Evolutionary conservation across 1,140 invertebrate species (phyloP), one percentile per base, ranked within the genome.

Genomic region (Sycophila sp.): DNA sequence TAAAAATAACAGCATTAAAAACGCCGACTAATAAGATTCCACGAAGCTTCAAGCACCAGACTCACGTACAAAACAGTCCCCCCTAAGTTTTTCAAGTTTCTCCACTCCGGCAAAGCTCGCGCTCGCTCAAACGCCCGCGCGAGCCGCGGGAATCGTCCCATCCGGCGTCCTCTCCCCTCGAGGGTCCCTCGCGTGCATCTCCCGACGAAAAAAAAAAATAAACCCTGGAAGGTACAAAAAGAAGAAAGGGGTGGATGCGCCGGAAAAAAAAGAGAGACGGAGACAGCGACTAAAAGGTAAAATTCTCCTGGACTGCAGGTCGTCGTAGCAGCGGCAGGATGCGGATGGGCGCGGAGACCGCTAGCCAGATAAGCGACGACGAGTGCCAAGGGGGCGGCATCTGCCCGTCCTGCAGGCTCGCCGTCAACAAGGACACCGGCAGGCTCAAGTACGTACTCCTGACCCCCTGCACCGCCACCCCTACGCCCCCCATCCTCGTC

Each of bases 361-460:
- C 32, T 34, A 79, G 75, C 45, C 81, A 76, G 56, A 80, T 77
- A 62, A 80, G 78, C 62, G 80, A 83, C 51, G 72, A 73, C 26
- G 79, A 81, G 59, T 75, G 71, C 40, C 71, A 76, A 30, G 79
- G 76, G 58, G 79, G 75, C 65, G 80, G 81, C 11, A 76, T 81
- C 17, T 83, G 81, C 22, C 77, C 83, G 4, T 81, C 82, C 42
- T 85, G 83, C 56, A 75, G 81, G 72, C 68, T 85, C 58, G 81
- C 82, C 22, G 77, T 85, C 42, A 81, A 83, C 70, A 83, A 84
- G 75, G 83, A 85, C 30, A 78, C 83, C 17, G 83, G 83, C 59
- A 79, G 83, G 76, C 76, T 84, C 47, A 85, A 84, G 83, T 84
- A 72, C 55, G 76, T 77, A 75, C 72, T 60, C 60, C 15, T 51